Evolutionary conservation across 2,797 vertebrate species (phyloP).

Genomic region (Platalea minor): DNA sequence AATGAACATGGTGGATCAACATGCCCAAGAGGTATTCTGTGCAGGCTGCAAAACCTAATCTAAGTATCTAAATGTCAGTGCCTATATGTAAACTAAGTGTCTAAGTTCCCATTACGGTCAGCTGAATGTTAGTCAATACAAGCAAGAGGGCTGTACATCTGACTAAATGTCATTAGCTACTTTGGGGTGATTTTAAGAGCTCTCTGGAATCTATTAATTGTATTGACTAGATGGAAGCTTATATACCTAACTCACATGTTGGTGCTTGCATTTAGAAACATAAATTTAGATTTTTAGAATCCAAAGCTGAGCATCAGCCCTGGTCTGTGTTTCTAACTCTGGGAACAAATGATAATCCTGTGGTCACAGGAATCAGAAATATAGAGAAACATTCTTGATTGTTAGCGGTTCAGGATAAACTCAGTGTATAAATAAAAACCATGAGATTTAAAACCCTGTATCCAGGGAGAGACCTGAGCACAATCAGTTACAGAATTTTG

Average conservation of each 20-base stretch:
- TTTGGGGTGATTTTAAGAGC: background rate
- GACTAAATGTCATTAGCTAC: background rate
- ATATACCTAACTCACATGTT: background rate
- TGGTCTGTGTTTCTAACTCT: background rate
- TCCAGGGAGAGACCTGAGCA: background rate
- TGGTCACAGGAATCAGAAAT: background rate
- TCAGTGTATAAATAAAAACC: background rate
- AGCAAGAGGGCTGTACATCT: background rate
- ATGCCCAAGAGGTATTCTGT: background rate
- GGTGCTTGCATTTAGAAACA: background rate
- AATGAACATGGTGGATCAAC: fast-evolving
- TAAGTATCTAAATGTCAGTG: background rate
- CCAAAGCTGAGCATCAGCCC: background rate
- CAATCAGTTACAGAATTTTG: background rate
- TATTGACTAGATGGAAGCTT: background rate
- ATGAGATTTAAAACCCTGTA: background rate
- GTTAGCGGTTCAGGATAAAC: background rate
- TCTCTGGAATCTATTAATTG: background rate
- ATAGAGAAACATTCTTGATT: background rate
- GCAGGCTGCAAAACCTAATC: background rate
- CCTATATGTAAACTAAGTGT: background rate
- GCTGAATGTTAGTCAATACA: background rate
- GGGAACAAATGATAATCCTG: background rate
- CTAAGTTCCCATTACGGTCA: background rate
- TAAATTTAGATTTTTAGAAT: background rate